A percentile compares a stretch with the other conserved stretches of the same genome.
Evolutionary conservation across 2,797 vertebrate genomes (phyloP).

Genomic region (Silurus lanzhouensis): DNA sequence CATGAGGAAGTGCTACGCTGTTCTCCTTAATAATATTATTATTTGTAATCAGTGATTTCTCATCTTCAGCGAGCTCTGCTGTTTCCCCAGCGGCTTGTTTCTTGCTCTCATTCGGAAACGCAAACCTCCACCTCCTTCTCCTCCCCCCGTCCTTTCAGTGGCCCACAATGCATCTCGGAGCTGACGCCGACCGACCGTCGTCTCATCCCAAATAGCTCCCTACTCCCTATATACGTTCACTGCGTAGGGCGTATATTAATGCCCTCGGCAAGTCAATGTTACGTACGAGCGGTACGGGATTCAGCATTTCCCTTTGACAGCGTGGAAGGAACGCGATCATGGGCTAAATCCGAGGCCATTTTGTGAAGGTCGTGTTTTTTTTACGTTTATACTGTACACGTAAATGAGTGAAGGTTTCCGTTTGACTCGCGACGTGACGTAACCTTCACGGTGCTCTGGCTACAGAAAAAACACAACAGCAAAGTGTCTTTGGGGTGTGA

Average conservation of each 20-base stretch:
- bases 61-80: conserved; percentile 29
- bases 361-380: conserved; percentile 43
- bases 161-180: conserved; percentile 67
- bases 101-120: conserved; percentile 59
- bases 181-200: conserved; percentile 65
- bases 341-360: conserved; percentile 35
- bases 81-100: conserved; percentile 52
- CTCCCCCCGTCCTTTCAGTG: conserved; percentile 32
- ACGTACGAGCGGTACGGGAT: background rate
- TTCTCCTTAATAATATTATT: background rate
- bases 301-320: conserved; percentile 28
- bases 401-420: background rate
- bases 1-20: conserved; percentile 13
- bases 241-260: background rate
- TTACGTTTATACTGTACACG: no score
- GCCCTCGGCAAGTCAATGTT: background rate
- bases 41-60: background rate
- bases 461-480: background rate
- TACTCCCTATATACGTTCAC: background rate
- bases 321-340: conserved; percentile 21
- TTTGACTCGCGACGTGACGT: background rate
- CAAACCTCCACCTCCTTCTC: background rate
- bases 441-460: background rate
- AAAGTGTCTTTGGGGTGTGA: background rate
- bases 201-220: background rate